Base-by-base conservation (phyloP, 1,140 invertebrate genomes). In the Vanessa tameamea region DNA sequence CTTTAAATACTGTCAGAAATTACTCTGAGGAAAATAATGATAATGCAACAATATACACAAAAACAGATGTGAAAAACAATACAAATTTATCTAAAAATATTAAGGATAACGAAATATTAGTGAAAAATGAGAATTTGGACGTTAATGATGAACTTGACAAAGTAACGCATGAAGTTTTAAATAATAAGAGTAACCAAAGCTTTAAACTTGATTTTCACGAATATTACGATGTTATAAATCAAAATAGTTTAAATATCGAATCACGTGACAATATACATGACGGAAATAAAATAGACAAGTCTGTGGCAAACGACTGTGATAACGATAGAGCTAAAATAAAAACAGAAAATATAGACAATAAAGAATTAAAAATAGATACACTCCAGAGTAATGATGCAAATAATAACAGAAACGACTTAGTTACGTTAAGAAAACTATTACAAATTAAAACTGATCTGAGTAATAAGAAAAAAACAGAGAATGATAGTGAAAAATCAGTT, bases 341-440 rank as follows among this genome's bases (percentile, higher is more conserved):
- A 31, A 9, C 20, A 37, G 59, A 15, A 0, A 14, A 15, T 16
- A 15, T 63, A 14, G 11, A 37, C 31, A 23, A 48, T n/a, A 31
- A 51, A 66, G n/a, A 31, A 12, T 14, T 48, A 9, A 23, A 65
- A 11, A 65, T 9, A 47, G 20, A 26, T 23, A 51, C 26, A 31
- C 6, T 31, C 26, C 26, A 51, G n/a, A 26, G 26, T 37, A n/a
- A 15, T 15, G 31, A 63, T 37, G 15, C 59, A 5, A 63, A 43
- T 15, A 50, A 66, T 51, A 66, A 66, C 31, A 66, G 50, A 31
- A 66, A 23, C n/a, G 15, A n/a, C n/a, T 51, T 47, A 14, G 26
- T 31, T 31, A 31, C 26, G 1, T 31, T 31, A 11, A 51, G 20
- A 5, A 66, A 26, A 11, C 11, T 51, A 65, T 20, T 50, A 20